These are phyloP conservation scores for Oreohelix idahoensis DNA, from an alignment of 1,140 invertebrate genomes.

Conservation along the genomic window DNA sequence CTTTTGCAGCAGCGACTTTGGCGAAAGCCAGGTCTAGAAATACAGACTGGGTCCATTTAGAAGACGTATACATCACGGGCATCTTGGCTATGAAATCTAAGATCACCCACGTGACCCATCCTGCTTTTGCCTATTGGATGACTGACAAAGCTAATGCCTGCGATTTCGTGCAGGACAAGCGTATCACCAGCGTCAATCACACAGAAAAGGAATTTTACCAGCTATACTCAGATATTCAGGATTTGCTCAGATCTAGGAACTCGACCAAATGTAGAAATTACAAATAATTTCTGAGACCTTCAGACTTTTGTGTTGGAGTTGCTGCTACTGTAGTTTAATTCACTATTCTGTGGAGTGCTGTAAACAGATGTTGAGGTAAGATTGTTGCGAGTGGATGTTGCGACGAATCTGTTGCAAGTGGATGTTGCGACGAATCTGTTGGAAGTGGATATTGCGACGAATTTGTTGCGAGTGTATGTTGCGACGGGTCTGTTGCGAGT, in stretches of 20 bases:
- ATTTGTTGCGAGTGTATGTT: too few relatives aligned
- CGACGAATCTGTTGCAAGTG: too few relatives aligned
- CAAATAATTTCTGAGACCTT: too few relatives aligned
- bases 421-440: too few relatives aligned
- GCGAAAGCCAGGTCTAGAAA: constrained; percentile 54
- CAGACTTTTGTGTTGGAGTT: too few relatives aligned
- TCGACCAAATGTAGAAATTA: not conserved
- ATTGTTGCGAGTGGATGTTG: too few relatives aligned
- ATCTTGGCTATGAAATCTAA: constrained; percentile 61
- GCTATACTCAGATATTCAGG: constrained; percentile 35
- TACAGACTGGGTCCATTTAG: constrained; percentile 64
- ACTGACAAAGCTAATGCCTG: constrained; percentile 34
- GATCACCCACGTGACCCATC: constrained; percentile 44
- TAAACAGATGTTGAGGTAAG: too few relatives aligned
- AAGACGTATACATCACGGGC: constrained; percentile 74
- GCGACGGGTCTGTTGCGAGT: too few relatives aligned
- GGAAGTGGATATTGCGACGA: too few relatives aligned
- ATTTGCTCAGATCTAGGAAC: constrained; percentile 30
- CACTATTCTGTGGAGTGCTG: too few relatives aligned
- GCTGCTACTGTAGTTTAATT: too few relatives aligned
- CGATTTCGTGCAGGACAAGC: constrained; percentile 30
- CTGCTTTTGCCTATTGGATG: constrained; percentile 43
- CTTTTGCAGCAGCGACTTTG: constrained; percentile 47
- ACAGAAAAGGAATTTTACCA: constrained; percentile 37
- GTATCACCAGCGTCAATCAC: constrained; percentile 39